Evolutionary conservation across 2,797 vertebrate genomes (phyloP).

Genomic region (Sebastiscus albofasciatus): DNA sequence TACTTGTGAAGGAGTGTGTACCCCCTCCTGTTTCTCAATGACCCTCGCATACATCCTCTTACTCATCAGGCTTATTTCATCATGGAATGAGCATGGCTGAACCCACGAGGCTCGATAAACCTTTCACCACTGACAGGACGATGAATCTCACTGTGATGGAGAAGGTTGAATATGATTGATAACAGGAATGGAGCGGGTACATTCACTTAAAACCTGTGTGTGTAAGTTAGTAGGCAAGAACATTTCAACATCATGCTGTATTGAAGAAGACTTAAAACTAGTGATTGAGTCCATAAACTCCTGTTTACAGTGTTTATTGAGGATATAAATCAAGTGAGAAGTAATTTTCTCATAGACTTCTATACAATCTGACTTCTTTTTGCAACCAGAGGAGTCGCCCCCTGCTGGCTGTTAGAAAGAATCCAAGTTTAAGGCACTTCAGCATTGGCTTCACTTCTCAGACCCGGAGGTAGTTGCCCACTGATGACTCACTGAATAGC

Average conservation of each 20-base stretch:
- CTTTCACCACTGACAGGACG: constrained; percentile 22
- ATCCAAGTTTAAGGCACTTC: too few species aligned
- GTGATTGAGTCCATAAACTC: too few species aligned
- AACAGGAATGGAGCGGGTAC: not conserved
- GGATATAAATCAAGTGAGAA: too few species aligned
- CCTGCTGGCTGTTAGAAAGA: too few species aligned
- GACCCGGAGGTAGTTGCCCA: accelerated
- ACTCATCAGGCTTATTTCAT: constrained; percentile 32
- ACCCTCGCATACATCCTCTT: constrained; percentile 22
- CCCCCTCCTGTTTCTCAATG: not conserved
- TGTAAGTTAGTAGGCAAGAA: not conserved
- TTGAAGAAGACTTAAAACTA: too few species aligned
- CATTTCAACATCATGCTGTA: not conserved
- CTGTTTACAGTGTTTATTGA: too few species aligned
- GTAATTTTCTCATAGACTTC: too few species aligned
- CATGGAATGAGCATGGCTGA: constrained; percentile 15
- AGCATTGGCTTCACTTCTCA: too few species aligned
- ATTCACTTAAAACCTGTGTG: not conserved
- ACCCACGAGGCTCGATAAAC: constrained; percentile 43
- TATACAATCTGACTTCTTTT: too few species aligned
- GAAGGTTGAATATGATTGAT: constrained; percentile 25
- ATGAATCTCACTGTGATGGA: constrained; percentile 42
- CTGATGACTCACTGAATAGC: too few species aligned
- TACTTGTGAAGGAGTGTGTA: not conserved
- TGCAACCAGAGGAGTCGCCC: too few species aligned